These are phyloP conservation scores for Epirrita christyi DNA, from an alignment of 2,888 invertebrate genomes.

Conservation along the genomic window DNA sequence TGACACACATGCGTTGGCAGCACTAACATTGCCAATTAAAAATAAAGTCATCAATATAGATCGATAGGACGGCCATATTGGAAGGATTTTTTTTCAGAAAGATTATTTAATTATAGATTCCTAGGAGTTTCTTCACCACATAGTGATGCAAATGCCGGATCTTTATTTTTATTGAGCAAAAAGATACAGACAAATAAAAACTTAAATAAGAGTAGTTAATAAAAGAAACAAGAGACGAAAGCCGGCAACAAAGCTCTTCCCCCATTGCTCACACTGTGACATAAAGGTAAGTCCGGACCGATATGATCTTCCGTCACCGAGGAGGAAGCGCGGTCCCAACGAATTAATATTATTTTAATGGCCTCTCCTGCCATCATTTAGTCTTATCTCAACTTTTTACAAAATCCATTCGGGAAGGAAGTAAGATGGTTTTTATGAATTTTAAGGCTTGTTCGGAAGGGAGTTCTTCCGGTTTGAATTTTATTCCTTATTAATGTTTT, in stretches of 20 bases:
- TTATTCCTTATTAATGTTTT: neutral
- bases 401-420: conserved; percentile 41
- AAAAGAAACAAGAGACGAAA: too few relatives aligned
- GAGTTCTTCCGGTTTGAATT: conserved; percentile 27
- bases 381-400: conserved; percentile 66
- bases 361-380: conserved; percentile 69
- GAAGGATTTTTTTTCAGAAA: too few relatives aligned
- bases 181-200: too few relatives aligned
- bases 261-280: conserved; percentile 6
- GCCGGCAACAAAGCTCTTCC: neutral
- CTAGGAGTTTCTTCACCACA: too few relatives aligned
- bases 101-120: too few relatives aligned
- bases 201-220: too few relatives aligned
- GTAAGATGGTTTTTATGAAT: conserved; percentile 43
- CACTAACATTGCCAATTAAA: too few relatives aligned
- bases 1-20: too few relatives aligned
- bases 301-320: conserved; percentile 24
- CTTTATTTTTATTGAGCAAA: too few relatives aligned
- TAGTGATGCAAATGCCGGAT: too few relatives aligned
- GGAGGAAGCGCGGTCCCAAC: conserved; percentile 46
- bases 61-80: too few relatives aligned
- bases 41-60: too few relatives aligned
- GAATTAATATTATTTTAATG: conserved; percentile 69
- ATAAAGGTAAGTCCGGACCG: conserved; percentile 14
- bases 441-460: conserved; percentile 36